Conservation (phyloP, 1,140 invertebrate species). For the Drosophila albomicans region DNA sequence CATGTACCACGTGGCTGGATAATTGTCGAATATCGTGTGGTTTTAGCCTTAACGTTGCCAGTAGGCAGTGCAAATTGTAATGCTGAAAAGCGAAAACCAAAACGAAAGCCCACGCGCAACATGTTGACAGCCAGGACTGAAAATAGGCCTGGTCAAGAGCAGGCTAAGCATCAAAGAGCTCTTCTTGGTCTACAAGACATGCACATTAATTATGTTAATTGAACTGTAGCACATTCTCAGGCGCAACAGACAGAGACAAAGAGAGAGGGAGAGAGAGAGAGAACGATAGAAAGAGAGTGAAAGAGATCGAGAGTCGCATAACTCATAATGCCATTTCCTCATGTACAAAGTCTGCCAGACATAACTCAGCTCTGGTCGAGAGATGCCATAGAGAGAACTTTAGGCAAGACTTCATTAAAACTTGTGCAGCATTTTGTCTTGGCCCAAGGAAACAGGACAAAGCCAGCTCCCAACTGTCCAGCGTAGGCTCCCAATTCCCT, state of each 20-base stretch:
- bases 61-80: slow-evolving; percentile 15
- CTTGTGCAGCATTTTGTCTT: slow-evolving; percentile 45
- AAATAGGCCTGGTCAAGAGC: slow-evolving; percentile 10
- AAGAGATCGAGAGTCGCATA: slow-evolving; percentile 56
- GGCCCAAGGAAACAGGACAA: slow-evolving; percentile 30
- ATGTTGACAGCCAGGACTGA: slow-evolving; percentile 29
- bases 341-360: slow-evolving; percentile 46
- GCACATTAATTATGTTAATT: slow-evolving; percentile 80
- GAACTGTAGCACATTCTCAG: slow-evolving; percentile 63
- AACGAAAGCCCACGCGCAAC: slow-evolving; percentile 24
- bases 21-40: slow-evolving; percentile 22
- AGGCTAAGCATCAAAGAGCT: slow-evolving; percentile 29
- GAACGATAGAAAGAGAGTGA: slow-evolving; percentile 16
- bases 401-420: slow-evolving; percentile 70
- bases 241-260: slow-evolving; percentile 16
- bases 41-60: background rate
- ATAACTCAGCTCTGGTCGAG: slow-evolving; percentile 43
- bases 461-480: slow-evolving; percentile 2
- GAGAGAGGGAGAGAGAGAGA: slow-evolving; percentile 51
- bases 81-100: slow-evolving; percentile 29
- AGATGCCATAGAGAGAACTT: slow-evolving; percentile 47
- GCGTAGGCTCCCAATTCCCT: slow-evolving; percentile 11
- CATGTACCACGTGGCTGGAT: background rate
- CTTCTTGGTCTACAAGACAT: slow-evolving; percentile 27
- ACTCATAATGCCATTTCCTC: slow-evolving; percentile 77